Conservation (phyloP, 2,113 vertebrate species). For the Psammodynastes pulverulentus region DNA sequence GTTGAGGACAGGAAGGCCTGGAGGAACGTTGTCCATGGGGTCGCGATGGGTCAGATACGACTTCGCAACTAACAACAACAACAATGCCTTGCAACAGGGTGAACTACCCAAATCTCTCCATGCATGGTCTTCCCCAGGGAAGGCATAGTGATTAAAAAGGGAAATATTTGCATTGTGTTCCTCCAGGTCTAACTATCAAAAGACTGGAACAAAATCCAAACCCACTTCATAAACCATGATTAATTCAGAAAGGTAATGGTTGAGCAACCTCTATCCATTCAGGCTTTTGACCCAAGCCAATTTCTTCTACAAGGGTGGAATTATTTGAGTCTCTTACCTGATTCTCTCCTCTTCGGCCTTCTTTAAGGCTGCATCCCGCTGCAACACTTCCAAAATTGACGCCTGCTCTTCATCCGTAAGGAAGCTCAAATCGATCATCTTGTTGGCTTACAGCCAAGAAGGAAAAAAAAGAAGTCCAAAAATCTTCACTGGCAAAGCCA, state of each 20-base stretch:
- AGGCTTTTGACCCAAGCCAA: background rate
- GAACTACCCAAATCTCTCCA: too few species aligned
- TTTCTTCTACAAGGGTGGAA: background rate
- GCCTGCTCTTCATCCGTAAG: constrained; percentile 89
- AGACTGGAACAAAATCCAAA: background rate
- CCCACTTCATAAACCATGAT: background rate
- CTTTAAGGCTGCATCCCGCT: constrained; percentile 86
- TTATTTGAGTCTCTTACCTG: constrained; percentile 69
- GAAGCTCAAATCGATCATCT: constrained; percentile 93
- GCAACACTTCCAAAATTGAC: constrained; percentile 83
- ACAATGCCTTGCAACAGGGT: too few species aligned
- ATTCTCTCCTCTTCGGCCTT: constrained; percentile 82
- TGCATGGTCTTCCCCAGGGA: background rate
- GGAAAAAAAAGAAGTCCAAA: background rate
- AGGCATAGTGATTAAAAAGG: background rate
- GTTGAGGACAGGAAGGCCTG: too few species aligned
- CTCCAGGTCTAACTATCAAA: background rate
- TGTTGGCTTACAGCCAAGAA: constrained; percentile 7
- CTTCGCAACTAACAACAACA: too few species aligned
- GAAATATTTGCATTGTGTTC: background rate
- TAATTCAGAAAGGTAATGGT: background rate
- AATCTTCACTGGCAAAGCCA: background rate
- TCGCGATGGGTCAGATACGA: too few species aligned
- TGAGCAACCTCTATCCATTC: background rate
- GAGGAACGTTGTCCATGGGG: too few species aligned